phyloP scores from a whole-genome alignment of 2,113 vertebrate genomes.

The western clawed frog (Xenopus tropicalis) region DNA sequence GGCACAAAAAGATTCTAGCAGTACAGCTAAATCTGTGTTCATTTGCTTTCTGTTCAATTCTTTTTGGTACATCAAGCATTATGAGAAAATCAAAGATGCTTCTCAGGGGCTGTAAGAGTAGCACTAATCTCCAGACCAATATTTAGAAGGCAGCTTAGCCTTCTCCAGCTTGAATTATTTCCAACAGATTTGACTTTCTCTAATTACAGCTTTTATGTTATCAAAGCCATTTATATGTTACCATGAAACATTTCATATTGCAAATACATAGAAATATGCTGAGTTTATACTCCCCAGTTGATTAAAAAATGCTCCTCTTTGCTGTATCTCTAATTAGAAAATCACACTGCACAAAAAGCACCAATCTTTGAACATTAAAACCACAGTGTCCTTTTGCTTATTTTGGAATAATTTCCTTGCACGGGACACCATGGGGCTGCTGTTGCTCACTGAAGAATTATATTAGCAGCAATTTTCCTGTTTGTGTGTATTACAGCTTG shows the following conservation, averaged over 20 bases:
- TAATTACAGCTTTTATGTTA: constrained; percentile 78
- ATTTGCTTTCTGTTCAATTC: constrained; percentile 66
- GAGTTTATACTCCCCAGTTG: constrained; percentile 67
- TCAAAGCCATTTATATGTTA: constrained; percentile 76
- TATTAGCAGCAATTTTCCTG: constrained; percentile 24
- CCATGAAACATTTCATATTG: constrained; percentile 65
- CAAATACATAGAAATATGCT: constrained; percentile 72
- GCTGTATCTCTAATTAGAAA: constrained; percentile 74
- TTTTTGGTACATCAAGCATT: constrained; percentile 64
- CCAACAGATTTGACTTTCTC: constrained; percentile 81
- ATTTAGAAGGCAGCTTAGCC: constrained; percentile 73
- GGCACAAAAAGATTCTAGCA: constrained; percentile 53
- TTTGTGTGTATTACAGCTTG: constrained; percentile 39
- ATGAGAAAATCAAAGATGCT: constrained; percentile 71
- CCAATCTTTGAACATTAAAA: constrained; percentile 70
- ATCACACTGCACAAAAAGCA: constrained; percentile 66
- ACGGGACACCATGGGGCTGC: constrained; percentile 47
- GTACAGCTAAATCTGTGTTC: constrained; percentile 69
- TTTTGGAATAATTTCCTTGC: constrained; percentile 54
- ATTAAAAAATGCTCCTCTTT: constrained; percentile 68
- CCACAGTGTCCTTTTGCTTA: constrained; percentile 60
- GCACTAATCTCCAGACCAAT: constrained; percentile 75
- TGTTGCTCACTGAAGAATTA: constrained; percentile 35
- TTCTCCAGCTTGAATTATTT: constrained; percentile 71
- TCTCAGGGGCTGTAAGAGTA: constrained; percentile 62